Base-by-base conservation (phyloP, 2,113 vertebrate species). In the Pelobates fuscus region DNA sequence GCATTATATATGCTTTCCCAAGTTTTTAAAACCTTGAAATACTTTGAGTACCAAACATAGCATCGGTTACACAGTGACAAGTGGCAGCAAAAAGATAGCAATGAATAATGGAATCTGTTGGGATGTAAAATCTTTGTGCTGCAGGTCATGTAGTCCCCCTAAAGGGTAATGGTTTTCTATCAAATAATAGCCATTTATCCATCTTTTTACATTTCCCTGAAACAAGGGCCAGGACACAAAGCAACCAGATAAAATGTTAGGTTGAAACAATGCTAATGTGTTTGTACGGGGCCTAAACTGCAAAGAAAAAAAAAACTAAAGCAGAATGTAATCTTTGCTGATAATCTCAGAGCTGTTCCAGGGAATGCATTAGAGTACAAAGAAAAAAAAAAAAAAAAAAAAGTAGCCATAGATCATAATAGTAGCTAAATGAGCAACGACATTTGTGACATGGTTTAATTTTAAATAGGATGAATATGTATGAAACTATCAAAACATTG, bases 141-240 rank as follows among this genome's bases (percentile, higher is more conserved):
- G 30, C 24, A 65, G 73, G 73, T 76, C 73, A 68, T 67, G 55
- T 67, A 68, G 49, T 76, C 73, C 59, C 64, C 65, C 65, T 77
- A 61, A 77, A 77, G 73, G 64, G 64, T 77, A 68, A 77, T 77
- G 65, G 64, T 67, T 77, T 77, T 77, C 73, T 77, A 68, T 77
- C 41, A 77, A 26, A 61, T 63, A 77, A 77, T 67, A 65, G 73
- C 64, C 65, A 41, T 43, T 59, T 77, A 68, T 68, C 65, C 55
- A 68, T 68, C 73, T 77, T 68, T n/a, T 61, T 61, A 61, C 37
- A 68, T 77, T 65, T 23, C 64, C 27, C 25, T 61, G 73, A 49
- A 77, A 55, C 2, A 61, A 60, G 55, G 29, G 55, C 57, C 41
- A 27, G 62, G 55, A 54, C 64, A 54, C 64, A 59, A 67, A 59